A percentile compares a stretch with the other conserved stretches of the same genome.
Conservation (phyloP, 2,797 vertebrate genomes). For the Menidia menidia region DNA sequence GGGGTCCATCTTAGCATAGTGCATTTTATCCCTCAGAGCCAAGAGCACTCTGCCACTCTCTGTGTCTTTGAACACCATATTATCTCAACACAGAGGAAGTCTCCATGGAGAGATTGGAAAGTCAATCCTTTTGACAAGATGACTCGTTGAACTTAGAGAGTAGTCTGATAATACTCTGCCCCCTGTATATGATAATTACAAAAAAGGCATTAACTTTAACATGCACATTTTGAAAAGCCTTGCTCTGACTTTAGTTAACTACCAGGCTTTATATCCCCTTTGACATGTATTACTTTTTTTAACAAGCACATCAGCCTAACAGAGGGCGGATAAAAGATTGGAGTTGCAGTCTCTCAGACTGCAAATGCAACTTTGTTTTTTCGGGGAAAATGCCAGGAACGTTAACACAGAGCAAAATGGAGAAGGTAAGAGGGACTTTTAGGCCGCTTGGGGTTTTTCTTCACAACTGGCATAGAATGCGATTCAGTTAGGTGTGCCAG, state of each 20-base stretch:
- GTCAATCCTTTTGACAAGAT: constrained; percentile 56
- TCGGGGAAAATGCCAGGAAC: constrained; percentile 10
- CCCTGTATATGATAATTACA: constrained; percentile 27
- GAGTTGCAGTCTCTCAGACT: neutral
- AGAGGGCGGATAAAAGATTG: constrained; percentile 13
- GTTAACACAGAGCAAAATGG: constrained; percentile 8
- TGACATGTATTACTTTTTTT: constrained; percentile 14
- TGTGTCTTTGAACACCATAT: constrained; percentile 40
- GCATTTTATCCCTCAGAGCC: constrained; percentile 45
- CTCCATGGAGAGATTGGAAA: constrained; percentile 32
- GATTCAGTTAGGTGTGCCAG: constrained; percentile 16
- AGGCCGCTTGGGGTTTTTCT: neutral
- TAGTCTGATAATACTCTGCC: constrained; percentile 22
- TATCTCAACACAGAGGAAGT: constrained; percentile 40
- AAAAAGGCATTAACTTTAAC: constrained; percentile 7
- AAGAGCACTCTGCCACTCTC: constrained; percentile 18
- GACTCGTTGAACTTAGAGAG: constrained; percentile 51
- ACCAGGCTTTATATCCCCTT: constrained; percentile 15
- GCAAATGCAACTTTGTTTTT: constrained; percentile 5
- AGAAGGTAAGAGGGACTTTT: constrained; percentile 28
- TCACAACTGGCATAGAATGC: constrained; percentile 22
- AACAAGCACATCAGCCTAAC: no score
- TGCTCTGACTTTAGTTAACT: constrained; percentile 8
- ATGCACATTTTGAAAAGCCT: constrained; percentile 5
- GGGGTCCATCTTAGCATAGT: constrained; percentile 32